Base-by-base conservation (phyloP, 1,140 invertebrate species). In the Drosophila malerkotliana region DNA sequence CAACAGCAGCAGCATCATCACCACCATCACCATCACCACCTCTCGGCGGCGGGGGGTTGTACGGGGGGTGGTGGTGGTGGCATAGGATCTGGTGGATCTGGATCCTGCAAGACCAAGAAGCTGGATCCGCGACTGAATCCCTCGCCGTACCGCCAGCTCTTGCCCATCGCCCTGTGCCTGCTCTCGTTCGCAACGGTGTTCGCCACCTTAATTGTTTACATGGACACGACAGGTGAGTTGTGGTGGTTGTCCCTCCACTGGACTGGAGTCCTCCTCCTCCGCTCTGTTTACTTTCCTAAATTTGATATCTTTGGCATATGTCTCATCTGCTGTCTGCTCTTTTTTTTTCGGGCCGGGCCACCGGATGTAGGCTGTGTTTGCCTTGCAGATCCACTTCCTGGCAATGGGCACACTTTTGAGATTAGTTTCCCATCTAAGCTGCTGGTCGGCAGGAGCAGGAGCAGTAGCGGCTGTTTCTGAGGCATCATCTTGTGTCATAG, bases 131-230 rank as follows among this genome's bases (percentile, higher is more conserved):
- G 88, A 45, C 72, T 84, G 45, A 90, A 83, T 47, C 90, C 90
- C n/a, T 92, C 91, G 41, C 91, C 83, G 51, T 92, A 91, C 75
- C 90, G 94, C 68, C 93, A 93, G 72, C 82, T 95, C 32, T 81
- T 95, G 76, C 94, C 94, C 8, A 92, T 94, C 6, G 92, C 93
- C 18, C 80, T 94, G 63, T 95, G 95, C 92, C 92, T 95, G 58
- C 81, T 95, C 18, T 94, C 94, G 32, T 95, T 95, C 91, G 94
- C 94, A 37, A 94, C 94, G 37, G 94, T 95, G 10, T 94, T 95
- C 93, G 94, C 94, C 18, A 93, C 94, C 71, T 91, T 95, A 72
- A 93, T 95, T 37, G 92, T 95, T 69, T 94, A 94, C 77, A 95
- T 95, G 94, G 94, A 94, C 83, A 94, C 93, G 81, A 94, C 94